These are phyloP conservation scores for Clarias platycephalus DNA, from an alignment of 2,797 vertebrate genomes.

Conservation along the genomic window DNA sequence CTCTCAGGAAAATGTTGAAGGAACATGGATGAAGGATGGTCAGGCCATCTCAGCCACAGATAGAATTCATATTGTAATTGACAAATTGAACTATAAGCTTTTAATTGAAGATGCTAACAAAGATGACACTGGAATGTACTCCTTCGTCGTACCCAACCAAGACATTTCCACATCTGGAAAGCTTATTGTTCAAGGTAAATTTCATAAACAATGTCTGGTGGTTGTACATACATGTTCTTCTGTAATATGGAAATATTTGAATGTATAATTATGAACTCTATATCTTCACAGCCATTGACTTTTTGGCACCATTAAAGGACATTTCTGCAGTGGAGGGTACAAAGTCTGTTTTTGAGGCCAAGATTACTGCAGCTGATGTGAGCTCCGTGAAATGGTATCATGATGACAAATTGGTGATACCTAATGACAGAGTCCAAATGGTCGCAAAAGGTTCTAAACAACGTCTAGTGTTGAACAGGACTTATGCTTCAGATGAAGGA, in stretches of 20 bases:
- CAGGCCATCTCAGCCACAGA: slow-evolving; percentile 84
- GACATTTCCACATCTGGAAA: slow-evolving; percentile 85
- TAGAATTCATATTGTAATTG: slow-evolving; percentile 89
- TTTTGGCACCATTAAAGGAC: slow-evolving; percentile 88
- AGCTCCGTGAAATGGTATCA: slow-evolving; percentile 93
- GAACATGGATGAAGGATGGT: slow-evolving; percentile 91
- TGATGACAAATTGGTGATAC: slow-evolving; percentile 81
- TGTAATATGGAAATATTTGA: neutral
- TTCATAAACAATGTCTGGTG: neutral
- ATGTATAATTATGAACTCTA: slow-evolving; percentile 10
- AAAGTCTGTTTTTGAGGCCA: slow-evolving; percentile 92
- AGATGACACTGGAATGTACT: slow-evolving; percentile 87
- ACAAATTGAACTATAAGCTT: slow-evolving; percentile 92
- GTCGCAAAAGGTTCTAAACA: slow-evolving; percentile 94
- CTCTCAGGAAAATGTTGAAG: slow-evolving; percentile 93
- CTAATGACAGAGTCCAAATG: slow-evolving; percentile 86
- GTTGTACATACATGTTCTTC: neutral
- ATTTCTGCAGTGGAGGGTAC: slow-evolving; percentile 87
- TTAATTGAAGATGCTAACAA: slow-evolving; percentile 89
- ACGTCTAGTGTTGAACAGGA: slow-evolving; percentile 85
- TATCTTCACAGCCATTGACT: slow-evolving; percentile 81
- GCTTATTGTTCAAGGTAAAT: slow-evolving; percentile 89
- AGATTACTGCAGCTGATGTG: slow-evolving; percentile 92
- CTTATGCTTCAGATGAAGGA: slow-evolving; percentile 88
- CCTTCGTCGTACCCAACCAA: slow-evolving; percentile 85